Evolutionary conservation across 2,888 invertebrate species (phyloP), one percentile per base, ranked within the genome.

Genomic region (Limnephilus lunatus): DNA sequence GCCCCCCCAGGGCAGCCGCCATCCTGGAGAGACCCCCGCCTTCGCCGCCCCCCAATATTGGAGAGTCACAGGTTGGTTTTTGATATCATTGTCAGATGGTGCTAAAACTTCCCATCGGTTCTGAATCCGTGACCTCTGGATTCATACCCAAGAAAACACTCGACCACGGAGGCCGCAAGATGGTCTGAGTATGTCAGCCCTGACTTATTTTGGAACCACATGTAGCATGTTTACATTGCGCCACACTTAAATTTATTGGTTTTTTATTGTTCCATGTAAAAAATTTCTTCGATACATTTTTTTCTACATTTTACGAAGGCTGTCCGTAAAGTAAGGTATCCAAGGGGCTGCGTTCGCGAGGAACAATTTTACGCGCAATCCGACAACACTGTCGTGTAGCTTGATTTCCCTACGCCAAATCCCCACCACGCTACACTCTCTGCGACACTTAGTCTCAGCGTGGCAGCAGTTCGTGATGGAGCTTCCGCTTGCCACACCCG

Each of bases 21-120:
- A 94, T 93, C 94, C 94, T 91, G 94, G 95, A 39, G 81, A 25
- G 35, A 11, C 88, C 88, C 11, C 86, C 81, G 90, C 95, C 95
- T 5, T 95, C 95, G 30, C 95, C 95, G 30, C 95, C 95, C 15
- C 94, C 94, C 25, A 94, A 94, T 19, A 94, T 94, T 87, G 94
- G 94, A 19, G 82, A 81, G 15, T 30, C 90, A 3, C 90, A 90
- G 44, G 82, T 82, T 31, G 25, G 90, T 82, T 81, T 19, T 68
- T 68, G 68, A 68, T 68, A 68, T 68, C n/a, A 2, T 68, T 30
- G 25, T 25, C n/a, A n/a, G n/a, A n/a, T 68, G 25, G 14, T 53
- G 19, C 53, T 15, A 68, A 68, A 19, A 68, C 14, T 53, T 68
- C 53, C 15, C 12, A 53, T 19, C 12, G 15, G 4, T 19, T 53